Base-by-base conservation (phyloP, 2,888 invertebrate genomes). In the Lepetodrilus schrolli region DNA sequence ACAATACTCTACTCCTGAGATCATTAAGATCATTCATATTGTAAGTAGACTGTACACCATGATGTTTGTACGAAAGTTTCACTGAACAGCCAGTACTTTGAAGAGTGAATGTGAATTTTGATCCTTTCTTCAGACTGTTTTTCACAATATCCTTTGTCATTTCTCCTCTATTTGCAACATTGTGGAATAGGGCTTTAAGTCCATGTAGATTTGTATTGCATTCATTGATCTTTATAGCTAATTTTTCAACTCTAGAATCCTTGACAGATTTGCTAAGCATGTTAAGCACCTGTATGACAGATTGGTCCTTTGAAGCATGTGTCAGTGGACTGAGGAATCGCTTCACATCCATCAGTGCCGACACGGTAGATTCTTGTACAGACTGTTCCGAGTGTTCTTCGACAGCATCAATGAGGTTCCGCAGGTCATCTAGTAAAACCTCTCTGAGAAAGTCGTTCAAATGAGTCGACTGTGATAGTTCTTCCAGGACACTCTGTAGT, bases 301-400 rank as follows among this genome's bases (percentile, higher is more conserved):
- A 65, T 4, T 43, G 21, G 8, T 68, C 3, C 7, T 10, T 58
- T 72, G 38, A 20, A 79, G 58, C 7, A 80, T 30, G 17, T 5
- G 34, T 30, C 30, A 58, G 5, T 23, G 58, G 58, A 48, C 77
- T 75, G 1, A 82, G 51, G 48, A 79, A 82, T 34, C 78, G 37
- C 66, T 81, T 79, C 0, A 82, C 77, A 65, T 80, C 82, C 17
- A 83, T 81, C 13, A 83, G 72, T 17, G 74, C 78, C 0, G 83
- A 83, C 0, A 83, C 82, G 13, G 83, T 80, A 8, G 80, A 80
- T 36, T 80, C 83, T 37, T 73, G 74, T 2, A 83, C 80, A 72
- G 77, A 80, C 30, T 81, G 80, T 36, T 83, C 82, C 10, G 83
- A 81, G 72, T 82, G 80, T 58, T 83, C 82, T 70, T 83, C 83